These are phyloP conservation scores for Geotrypetes seraphini DNA, from an alignment of 2,797 vertebrate genomes.

Conservation along the genomic window DNA sequence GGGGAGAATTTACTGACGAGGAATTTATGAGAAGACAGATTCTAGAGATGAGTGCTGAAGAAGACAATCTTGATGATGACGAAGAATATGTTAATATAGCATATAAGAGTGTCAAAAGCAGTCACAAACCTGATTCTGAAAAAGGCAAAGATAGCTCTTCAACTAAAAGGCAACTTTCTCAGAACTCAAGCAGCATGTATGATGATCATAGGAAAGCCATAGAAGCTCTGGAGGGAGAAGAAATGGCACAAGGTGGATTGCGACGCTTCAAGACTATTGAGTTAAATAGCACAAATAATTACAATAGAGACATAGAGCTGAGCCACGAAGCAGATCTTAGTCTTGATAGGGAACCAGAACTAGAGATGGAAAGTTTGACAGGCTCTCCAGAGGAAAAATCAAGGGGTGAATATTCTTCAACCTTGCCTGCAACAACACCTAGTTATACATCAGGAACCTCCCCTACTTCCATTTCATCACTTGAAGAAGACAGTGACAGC, in stretches of 20 bases:
- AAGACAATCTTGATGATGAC: constrained; percentile 79
- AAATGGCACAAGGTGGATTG: constrained; percentile 81
- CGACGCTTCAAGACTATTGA: constrained; percentile 97
- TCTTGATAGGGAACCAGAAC: constrained; percentile 87
- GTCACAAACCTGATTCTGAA: constrained; percentile 68
- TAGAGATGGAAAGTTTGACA: constrained; percentile 97
- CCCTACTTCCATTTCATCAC: constrained; percentile 91
- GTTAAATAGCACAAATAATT: constrained; percentile 88
- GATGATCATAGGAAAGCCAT: constrained; percentile 75
- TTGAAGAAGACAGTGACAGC: constrained; percentile 97
- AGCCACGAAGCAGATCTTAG: constrained; percentile 72
- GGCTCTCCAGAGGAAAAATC: constrained; percentile 94
- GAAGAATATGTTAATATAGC: constrained; percentile 57
- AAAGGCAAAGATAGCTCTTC: constrained; percentile 54
- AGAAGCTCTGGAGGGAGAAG: constrained; percentile 61
- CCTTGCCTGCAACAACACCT: constrained; percentile 88
- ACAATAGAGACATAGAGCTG: constrained; percentile 78
- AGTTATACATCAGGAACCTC: constrained; percentile 97
- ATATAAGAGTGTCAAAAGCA: constrained; percentile 57
- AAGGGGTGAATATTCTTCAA: constrained; percentile 93
- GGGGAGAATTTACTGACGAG: constrained; percentile 75
- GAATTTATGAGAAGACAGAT: constrained; percentile 96
- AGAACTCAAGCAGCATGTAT: constrained; percentile 73
- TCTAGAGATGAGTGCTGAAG: constrained; percentile 96
- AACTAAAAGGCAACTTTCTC: constrained; percentile 68